Evolutionary conservation across 2,113 vertebrate species (phyloP), one percentile per base, ranked within the genome.

Genomic region (Petaurus breviceps): DNA sequence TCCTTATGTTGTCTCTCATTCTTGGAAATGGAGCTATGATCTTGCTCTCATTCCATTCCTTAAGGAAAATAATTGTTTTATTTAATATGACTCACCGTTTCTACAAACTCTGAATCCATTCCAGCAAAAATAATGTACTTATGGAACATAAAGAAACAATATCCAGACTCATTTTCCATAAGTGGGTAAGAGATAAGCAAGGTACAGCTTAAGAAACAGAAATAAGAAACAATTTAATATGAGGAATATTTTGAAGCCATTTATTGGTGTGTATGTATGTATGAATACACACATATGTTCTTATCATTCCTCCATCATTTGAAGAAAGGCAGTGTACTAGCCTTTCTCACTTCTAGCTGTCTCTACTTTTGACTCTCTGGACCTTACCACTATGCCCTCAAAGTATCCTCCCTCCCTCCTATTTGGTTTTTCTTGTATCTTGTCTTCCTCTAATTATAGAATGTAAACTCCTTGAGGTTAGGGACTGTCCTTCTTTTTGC

Each of bases 41-140:
- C 95, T 93, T 96, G 77, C 91, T 51, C 12, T 0, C 90, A 57
- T 57, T 92, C 90, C 57, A 77, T 77, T 93, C 93, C 96, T 95
- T n/a, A 51, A 95, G 57, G 28, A 68, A 68, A 68, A 68, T 37
- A 0, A 93, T 90, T 2, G 14, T 91, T 61, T 94, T 94, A 92
- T 95, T 51, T 7, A 94, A 94, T 55, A 54, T 90, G 46, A 57
- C 37, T 28, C 54, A 96, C 6, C 46, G 50, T 68, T 31, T 68
- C 11, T 43, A 91, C 8, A 43, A 50, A 92, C 90, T 96, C 26
- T 12, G 47, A 97, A 90, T n/a, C 46, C 68, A 5, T 68, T 89
- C 92, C 93, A 97, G 92, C 55, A 46, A 93, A 93, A 96, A 89
- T 94, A 92, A 96, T 95, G 11, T 96, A 94, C 26, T 91, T 91